Base-by-base conservation (phyloP, 2,113 vertebrate species). In the Recurvirostra avosetta region DNA sequence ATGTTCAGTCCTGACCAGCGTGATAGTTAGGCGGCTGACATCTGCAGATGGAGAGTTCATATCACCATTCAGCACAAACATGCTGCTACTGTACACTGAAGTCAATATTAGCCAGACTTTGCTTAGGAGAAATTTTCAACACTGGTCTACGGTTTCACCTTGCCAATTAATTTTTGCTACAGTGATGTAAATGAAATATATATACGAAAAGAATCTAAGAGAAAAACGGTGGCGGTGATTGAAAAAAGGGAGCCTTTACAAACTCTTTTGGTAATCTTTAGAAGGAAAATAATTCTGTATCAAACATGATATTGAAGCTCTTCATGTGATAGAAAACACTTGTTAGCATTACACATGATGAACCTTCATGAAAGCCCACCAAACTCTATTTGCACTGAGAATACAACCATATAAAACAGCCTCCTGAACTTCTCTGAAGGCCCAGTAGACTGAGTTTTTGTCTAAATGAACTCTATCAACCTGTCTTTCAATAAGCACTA, bases 1-100 rank as follows among this genome's bases (percentile, higher is more conserved):
- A 95, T 97, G 95, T 89, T 95, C 94, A 72, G 92, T 72, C 70
- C 80, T 84, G 94, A 90, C 93, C 92, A 76, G 90, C 53, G 7
- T n/a, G 53, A 92, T 86, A 87, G 81, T 85, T 78, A 19, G 26
- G 94, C 91, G 77, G 82, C 92, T 92, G 91, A 96, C 79, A 86
- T 63, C 92, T 91, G 85, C 94, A 93, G 86, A 92, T 75, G 90
- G 92, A 55, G 85, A 71, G 87, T 68, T 91, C 92, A 41, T 96
- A 78, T 81, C 77, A 82, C 72, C 71, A 47, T 38, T 92, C 91
- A 89, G 73, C 32, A 93, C 56, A 94, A 82, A 78, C 83, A 84
- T 30, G 53, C 75, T 92, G 70, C 86, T 92, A 45, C 61, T 63
- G 68, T 66, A 73, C 73, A 52, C 88, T 89, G 72, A 83, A 96